phyloP scores from a whole-genome alignment of 2,888 invertebrate genomes.

The Leucania comma region DNA sequence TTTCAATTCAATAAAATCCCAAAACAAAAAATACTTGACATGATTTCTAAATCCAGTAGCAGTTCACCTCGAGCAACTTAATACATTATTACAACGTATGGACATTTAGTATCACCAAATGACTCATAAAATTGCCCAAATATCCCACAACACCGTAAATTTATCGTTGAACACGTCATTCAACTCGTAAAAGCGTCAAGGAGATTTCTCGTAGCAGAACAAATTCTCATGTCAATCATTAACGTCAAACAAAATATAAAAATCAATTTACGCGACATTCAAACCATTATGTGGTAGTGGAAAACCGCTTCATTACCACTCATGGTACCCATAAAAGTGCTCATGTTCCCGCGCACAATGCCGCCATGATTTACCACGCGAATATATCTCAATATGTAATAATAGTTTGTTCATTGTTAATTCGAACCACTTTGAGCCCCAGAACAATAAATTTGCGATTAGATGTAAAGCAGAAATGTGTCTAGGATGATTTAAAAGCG shows the following conservation, averaged over 20 bases:
- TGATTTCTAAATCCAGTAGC: slow-evolving; percentile 55
- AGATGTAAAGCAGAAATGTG: slow-evolving; percentile 85
- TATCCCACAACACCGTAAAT: slow-evolving; percentile 87
- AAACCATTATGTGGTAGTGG: slow-evolving; percentile 82
- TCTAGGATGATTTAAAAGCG: slow-evolving; percentile 82
- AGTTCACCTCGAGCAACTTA: slow-evolving; percentile 75
- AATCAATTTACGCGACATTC: slow-evolving; percentile 86
- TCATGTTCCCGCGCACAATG: slow-evolving; percentile 78
- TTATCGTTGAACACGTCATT: slow-evolving; percentile 82
- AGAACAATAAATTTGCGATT: slow-evolving; percentile 89
- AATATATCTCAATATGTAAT: slow-evolving; percentile 82
- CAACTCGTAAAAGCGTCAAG: slow-evolving; percentile 83
- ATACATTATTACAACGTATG: slow-evolving; percentile 76
- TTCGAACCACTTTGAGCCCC: slow-evolving; percentile 84
- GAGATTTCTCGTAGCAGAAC: slow-evolving; percentile 66
- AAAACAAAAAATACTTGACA: slow-evolving; percentile 2
- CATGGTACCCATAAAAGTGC: slow-evolving; percentile 80
- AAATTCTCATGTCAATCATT: slow-evolving; percentile 88
- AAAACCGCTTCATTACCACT: slow-evolving; percentile 88
- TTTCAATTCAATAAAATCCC: slow-evolving; percentile 2
- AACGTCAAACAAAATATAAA: slow-evolving; percentile 90
- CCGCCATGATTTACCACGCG: slow-evolving; percentile 79
- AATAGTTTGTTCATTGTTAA: slow-evolving; percentile 88
- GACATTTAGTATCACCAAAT: slow-evolving; percentile 86
- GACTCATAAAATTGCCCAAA: slow-evolving; percentile 89